phyloP scores from a whole-genome alignment of 2,888 invertebrate genomes.

The Ophioninae sp. region DNA sequence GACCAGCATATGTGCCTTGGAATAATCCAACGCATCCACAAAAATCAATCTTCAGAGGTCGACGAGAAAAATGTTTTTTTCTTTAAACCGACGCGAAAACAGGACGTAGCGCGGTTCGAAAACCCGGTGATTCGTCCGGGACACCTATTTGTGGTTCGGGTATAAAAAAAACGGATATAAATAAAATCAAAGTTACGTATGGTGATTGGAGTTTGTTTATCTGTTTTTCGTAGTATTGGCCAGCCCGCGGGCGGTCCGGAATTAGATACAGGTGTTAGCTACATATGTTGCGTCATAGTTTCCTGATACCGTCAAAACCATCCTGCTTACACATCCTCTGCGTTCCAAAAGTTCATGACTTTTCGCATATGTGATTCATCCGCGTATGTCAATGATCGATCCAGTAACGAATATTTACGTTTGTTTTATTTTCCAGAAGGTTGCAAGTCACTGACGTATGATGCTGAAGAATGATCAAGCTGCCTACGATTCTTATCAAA shows the following conservation, averaged over 20 bases:
- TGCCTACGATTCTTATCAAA: too few relatives aligned
- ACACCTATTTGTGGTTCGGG: neutral
- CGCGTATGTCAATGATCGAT: neutral
- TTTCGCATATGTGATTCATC: constrained; percentile 23
- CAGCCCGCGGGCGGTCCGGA: neutral
- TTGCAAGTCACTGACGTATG: neutral
- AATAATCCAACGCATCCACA: neutral
- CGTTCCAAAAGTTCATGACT: constrained; percentile 22
- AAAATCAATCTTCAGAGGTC: neutral
- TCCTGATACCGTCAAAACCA: constrained; percentile 58
- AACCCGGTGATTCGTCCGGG: neutral
- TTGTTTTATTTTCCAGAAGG: neutral
- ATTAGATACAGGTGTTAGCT: neutral
- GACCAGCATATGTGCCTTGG: neutral
- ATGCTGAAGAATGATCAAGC: neutral
- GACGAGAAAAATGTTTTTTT: too few relatives aligned
- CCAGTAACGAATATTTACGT: neutral
- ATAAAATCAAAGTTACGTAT: too few relatives aligned
- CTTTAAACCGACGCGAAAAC: neutral
- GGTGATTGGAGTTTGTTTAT: constrained; percentile 12
- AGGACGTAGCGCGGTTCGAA: neutral
- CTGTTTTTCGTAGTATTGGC: constrained; percentile 32
- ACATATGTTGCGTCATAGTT: constrained; percentile 36
- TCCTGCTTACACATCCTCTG: constrained; percentile 64
- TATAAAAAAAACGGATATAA: neutral